Conservation (phyloP, 2,888 invertebrate genomes). For the Erebia palarica region DNA sequence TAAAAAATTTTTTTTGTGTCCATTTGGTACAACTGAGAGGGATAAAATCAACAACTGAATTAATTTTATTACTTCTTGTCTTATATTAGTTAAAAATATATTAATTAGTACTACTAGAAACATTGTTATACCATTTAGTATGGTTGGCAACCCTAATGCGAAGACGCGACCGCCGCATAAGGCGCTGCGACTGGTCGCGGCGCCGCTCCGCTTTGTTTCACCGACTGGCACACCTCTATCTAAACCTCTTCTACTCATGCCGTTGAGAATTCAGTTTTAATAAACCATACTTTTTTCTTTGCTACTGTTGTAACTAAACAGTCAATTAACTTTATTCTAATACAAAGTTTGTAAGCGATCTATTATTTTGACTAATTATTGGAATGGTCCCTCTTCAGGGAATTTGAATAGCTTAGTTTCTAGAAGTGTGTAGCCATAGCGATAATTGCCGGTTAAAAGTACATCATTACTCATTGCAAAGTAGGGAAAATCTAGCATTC, state of each 20-base stretch:
- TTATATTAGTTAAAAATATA: no score
- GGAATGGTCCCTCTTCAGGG: conserved; percentile 1
- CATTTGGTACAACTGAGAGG: no score
- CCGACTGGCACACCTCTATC: conserved; percentile 66
- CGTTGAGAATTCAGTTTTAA: conserved; percentile 62
- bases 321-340: conserved; percentile 72
- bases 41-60: no score
- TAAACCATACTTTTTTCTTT: conserved; percentile 63
- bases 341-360: conserved; percentile 50
- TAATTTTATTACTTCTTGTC: no score
- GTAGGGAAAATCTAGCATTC: no score
- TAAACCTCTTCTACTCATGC: conserved; percentile 66
- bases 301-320: conserved; percentile 78
- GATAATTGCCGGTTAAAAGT: no score
- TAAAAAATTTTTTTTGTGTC: no score
- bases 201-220: conserved; percentile 59
- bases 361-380: conserved; percentile 49
- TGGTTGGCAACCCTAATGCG: no score
- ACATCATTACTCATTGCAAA: no score
- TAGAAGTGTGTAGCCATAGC: not conserved
- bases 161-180: not conserved
- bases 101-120: no score
- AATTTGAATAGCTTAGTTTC: not conserved
- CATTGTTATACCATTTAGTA: no score
- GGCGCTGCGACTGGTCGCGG: conserved; percentile 42